Evolutionary conservation across 2,888 invertebrate genomes (phyloP), one percentile per base, ranked within the genome.

Genomic region (Hipparchia semele): DNA sequence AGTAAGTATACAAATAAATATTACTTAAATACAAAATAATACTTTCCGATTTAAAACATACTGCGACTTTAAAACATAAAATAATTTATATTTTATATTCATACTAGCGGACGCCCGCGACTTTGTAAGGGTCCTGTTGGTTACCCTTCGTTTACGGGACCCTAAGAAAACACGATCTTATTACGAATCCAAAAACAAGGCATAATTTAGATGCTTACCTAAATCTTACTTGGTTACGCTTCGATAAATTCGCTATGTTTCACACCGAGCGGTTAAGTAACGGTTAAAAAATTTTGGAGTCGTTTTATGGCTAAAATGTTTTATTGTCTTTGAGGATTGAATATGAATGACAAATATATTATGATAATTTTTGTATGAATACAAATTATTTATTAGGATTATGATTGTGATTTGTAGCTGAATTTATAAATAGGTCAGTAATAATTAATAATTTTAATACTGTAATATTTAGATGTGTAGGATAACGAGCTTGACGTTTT

Each of bases 171-270:
- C 58, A 13, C 51, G 45, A 59, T 65, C 51, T 65, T 13, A 71
- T 62, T 71, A 73, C 70, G 72, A 73, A 73, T 75, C 62, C 54
- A 70, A 69, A 61, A 70, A 67, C 71, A 73, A 74, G 76, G 75
- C 70, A 73, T 75, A 75, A 60, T 76, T 78, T 77, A 72, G 69
- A 77, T 77, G 74, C 72, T 76, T 73, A 39, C 39, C 39, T 39
- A 68, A 75, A 76, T 76, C 71, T 73, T 70, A 68, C 66, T 71
- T 72, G 66, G 74, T 75, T 73, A 75, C 75, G 77, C 73, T 70
- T 75, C 77, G 74, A 72, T 74, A 74, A 76, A 74, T 73, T 46
- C 58, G 70, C 53, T 49, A 65, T 65, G 75, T 68, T 76, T 68
- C 70, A 62, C 70, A 68, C 68, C 54, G 64, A 72, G 70, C 72